Evolutionary conservation across 2,797 vertebrate species (phyloP).

Genomic region (Harpagifer antarcticus): DNA sequence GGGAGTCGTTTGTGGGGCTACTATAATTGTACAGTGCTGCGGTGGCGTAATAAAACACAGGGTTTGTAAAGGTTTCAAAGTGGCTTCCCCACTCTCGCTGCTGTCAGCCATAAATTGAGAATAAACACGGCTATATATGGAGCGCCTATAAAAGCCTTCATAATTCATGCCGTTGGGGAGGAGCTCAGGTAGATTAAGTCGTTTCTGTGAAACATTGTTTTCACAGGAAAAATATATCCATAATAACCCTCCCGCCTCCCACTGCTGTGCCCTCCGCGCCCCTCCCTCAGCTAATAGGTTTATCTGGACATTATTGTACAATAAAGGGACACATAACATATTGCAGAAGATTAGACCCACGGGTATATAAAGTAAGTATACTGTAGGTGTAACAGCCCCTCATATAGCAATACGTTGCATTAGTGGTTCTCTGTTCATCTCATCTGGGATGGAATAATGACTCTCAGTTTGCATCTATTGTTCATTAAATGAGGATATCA

Average conservation of each 20-base stretch:
- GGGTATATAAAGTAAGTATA: constrained; percentile 46
- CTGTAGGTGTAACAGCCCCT: constrained; percentile 37
- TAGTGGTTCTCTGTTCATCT: constrained; percentile 27
- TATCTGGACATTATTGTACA: constrained; percentile 68
- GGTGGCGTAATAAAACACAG: constrained; percentile 88
- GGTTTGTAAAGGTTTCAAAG: constrained; percentile 95
- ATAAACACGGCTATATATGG: constrained; percentile 92
- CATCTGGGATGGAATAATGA: constrained; percentile 29
- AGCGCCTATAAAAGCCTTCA: constrained; percentile 91
- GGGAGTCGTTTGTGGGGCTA: constrained; percentile 92
- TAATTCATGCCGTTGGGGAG: constrained; percentile 91
- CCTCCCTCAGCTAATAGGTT: constrained; percentile 60
- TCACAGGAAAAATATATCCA: constrained; percentile 70
- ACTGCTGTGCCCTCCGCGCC: constrained; percentile 4
- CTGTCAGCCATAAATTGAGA: constrained; percentile 97
- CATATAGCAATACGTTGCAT: constrained; percentile 21
- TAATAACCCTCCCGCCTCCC: constrained; percentile 21
- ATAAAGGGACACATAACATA: constrained; percentile 69
- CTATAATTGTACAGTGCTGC: constrained; percentile 89
- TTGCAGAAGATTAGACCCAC: constrained; percentile 67
- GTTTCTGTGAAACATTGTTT: constrained; percentile 77
- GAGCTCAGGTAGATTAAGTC: constrained; percentile 80
- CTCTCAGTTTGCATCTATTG: background rate
- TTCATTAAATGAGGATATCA: constrained; percentile 10
- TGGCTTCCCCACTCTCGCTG: constrained; percentile 90